Conservation (phyloP, 2,797 vertebrate species). For the Perodicticus potto region DNA sequence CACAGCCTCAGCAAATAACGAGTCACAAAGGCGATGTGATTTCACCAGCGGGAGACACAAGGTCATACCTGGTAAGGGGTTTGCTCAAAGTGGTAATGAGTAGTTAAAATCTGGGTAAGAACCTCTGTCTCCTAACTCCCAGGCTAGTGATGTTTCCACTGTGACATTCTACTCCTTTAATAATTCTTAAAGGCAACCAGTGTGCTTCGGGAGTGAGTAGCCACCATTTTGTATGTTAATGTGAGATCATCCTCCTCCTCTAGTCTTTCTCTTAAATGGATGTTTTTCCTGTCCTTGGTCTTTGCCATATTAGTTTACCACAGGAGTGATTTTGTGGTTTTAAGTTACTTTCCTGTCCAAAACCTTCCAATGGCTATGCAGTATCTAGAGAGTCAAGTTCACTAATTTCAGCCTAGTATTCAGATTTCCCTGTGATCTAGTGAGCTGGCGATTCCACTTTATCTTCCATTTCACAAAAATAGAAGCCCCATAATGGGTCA, state of each 20-base stretch:
- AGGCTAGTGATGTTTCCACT: not conserved
- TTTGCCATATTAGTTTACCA: conserved; percentile 18
- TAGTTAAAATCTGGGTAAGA: not conserved
- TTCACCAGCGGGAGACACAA: not conserved
- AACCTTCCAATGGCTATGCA: not conserved
- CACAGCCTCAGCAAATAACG: not conserved
- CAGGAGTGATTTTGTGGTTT: not conserved
- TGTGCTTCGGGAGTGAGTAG: not conserved
- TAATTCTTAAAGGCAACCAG: not conserved
- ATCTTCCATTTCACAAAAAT: not conserved
- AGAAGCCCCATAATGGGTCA: not conserved
- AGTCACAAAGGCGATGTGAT: not conserved
- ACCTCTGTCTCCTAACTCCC: not conserved
- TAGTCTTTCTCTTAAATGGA: not conserved
- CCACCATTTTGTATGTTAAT: not conserved
- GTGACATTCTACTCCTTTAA: not conserved
- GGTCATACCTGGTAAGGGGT: not conserved
- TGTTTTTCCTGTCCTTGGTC: not conserved
- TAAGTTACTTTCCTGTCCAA: not conserved
- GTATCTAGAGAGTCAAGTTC: not conserved
- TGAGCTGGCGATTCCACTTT: not conserved
- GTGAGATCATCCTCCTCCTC: not conserved
- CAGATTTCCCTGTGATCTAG: not conserved
- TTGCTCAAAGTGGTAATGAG: not conserved
- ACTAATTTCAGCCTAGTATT: not conserved